Percentiles rank a stretch among this genome's conserved stretches.
Conservation (phyloP, 2,888 invertebrate species). For the Autographa gamma region DNA sequence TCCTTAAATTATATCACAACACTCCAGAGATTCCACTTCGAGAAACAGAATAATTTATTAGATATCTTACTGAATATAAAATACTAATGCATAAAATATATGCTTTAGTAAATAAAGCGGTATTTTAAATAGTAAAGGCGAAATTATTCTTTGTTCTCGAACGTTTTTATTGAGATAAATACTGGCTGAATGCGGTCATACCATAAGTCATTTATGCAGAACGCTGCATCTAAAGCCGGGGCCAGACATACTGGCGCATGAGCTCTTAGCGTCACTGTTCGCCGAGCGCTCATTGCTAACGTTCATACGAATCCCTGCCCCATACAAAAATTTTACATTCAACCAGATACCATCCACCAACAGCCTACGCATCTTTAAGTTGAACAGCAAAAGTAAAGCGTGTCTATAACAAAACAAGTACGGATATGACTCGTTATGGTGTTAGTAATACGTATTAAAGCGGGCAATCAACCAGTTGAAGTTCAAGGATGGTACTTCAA, state of each 20-base stretch:
- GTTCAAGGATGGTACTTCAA: neutral
- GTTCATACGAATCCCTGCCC: neutral
- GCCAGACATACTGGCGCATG: neutral
- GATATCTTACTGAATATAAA: conserved; percentile 23
- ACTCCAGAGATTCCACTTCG: conserved; percentile 37
- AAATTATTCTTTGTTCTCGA: neutral
- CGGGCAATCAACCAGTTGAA: neutral
- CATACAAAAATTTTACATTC: neutral
- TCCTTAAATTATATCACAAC: conserved; percentile 42
- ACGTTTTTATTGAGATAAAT: conserved; percentile 13
- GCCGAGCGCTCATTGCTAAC: neutral
- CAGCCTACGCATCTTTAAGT: neutral
- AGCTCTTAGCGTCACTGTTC: neutral
- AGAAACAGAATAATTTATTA: conserved; percentile 45
- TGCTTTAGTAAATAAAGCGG: neutral
- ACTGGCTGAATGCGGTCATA: conserved; percentile 3
- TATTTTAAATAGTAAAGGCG: neutral
- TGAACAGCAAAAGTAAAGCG: neutral
- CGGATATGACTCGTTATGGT: neutral
- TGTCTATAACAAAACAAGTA: neutral
- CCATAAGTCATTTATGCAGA: conserved; percentile 6
- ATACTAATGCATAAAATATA: conserved; percentile 13
- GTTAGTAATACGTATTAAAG: neutral
- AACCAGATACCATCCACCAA: neutral
- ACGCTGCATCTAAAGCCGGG: conserved; percentile 7